Percentiles rank a stretch among this genome's conserved stretches.
These are phyloP conservation scores for Phocoena sinus DNA, from an alignment of 2,113 vertebrate species.

Conservation along the genomic window DNA sequence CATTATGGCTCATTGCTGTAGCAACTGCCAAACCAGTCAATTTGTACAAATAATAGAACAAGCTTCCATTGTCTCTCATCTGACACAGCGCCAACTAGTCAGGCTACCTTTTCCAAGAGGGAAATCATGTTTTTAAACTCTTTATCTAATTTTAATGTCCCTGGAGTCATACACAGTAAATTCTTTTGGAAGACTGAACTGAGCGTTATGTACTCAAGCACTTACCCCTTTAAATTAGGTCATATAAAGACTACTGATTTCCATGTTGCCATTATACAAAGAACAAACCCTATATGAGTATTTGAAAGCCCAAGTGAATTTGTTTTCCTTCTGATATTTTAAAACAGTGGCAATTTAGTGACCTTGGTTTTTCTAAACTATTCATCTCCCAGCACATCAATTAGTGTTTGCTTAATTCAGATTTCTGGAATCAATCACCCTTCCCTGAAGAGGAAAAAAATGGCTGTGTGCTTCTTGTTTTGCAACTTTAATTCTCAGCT, in stretches of 20 bases:
- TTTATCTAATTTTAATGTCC: slow-evolving; percentile 57
- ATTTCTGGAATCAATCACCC: background rate
- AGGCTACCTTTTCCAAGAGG: slow-evolving; percentile 58
- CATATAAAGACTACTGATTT: slow-evolving; percentile 17
- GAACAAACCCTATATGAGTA: background rate
- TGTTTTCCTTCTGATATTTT: slow-evolving; percentile 9
- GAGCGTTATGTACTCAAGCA: background rate
- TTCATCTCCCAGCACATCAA: slow-evolving; percentile 3
- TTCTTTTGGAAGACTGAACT: background rate
- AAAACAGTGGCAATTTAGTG: slow-evolving; percentile 4
- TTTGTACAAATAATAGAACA: slow-evolving; percentile 79
- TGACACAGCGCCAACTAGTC: slow-evolving; percentile 66
- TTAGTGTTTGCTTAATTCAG: slow-evolving; percentile 35
- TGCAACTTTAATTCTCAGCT: background rate
- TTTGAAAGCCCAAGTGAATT: slow-evolving; percentile 7
- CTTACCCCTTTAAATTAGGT: slow-evolving; percentile 19
- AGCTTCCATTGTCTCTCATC: slow-evolving; percentile 63
- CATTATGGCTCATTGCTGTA: slow-evolving; percentile 66
- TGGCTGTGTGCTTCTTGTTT: background rate
- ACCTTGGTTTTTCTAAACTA: background rate
- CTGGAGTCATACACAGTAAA: slow-evolving; percentile 13
- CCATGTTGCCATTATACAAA: background rate
- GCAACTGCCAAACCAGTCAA: slow-evolving; percentile 76
- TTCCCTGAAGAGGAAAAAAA: background rate
- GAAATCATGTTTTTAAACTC: slow-evolving; percentile 49